phyloP scores from a whole-genome alignment of 1,140 invertebrate species.

The Drosophila kepulauana region DNA sequence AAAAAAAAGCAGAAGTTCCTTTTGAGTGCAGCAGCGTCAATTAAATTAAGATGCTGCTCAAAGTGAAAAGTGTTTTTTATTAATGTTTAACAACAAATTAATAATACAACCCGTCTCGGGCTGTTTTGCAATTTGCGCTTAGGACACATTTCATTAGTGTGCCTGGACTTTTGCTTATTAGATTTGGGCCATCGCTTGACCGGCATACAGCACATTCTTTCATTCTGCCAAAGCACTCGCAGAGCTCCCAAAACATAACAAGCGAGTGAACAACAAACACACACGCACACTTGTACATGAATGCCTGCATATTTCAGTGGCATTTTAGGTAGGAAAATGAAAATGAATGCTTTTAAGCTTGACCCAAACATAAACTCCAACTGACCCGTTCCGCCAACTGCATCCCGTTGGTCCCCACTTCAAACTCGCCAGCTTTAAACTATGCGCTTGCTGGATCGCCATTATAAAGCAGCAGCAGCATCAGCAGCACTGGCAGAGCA shows the following conservation, averaged over 20 bases:
- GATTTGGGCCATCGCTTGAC: slow-evolving; percentile 29
- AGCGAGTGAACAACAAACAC: slow-evolving; percentile 44
- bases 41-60: slow-evolving; percentile 75
- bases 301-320: slow-evolving; percentile 74
- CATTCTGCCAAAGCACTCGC: slow-evolving; percentile 22
- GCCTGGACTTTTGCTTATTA: slow-evolving; percentile 29
- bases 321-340: slow-evolving; percentile 60
- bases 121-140: neutral
- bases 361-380: slow-evolving; percentile 75
- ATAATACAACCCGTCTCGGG: slow-evolving; percentile 39
- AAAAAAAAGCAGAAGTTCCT: slow-evolving; percentile 45
- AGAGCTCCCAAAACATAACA: slow-evolving; percentile 18
- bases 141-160: slow-evolving; percentile 34
- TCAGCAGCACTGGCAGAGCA: slow-evolving; percentile 45
- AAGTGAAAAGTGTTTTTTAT: slow-evolving; percentile 65
- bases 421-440: slow-evolving; percentile 1
- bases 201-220: slow-evolving; percentile 17
- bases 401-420: slow-evolving; percentile 21
- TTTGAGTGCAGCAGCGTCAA: slow-evolving; percentile 73
- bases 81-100: slow-evolving; percentile 73
- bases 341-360: slow-evolving; percentile 74
- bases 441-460: slow-evolving; percentile 42
- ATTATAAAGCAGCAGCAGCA: slow-evolving; percentile 31
- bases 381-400: slow-evolving; percentile 35
- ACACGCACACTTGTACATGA: slow-evolving; percentile 24